Evolutionary conservation across 1,140 invertebrate species (phyloP).

Genomic region (Drosophila arizonae): DNA sequence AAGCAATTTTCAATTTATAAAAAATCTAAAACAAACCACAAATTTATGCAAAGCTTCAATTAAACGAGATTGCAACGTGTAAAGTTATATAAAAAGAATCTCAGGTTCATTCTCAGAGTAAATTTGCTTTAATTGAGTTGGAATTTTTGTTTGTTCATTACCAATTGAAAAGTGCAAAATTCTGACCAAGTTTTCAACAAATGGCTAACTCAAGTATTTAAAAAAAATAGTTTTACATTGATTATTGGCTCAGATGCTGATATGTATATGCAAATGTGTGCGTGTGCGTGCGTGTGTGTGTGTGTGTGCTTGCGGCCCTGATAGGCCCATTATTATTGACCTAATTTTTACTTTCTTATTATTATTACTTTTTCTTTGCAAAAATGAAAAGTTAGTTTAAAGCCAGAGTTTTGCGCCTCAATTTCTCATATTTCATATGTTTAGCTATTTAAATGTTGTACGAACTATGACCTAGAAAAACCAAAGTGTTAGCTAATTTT

Average conservation of each 20-base stretch:
- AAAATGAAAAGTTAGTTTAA: background rate
- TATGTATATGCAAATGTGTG: background rate
- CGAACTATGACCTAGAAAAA: conserved; percentile 18
- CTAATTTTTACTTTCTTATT: conserved; percentile 65
- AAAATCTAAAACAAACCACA: conserved; percentile 3
- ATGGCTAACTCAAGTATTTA: background rate
- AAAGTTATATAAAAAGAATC: conserved; percentile 53
- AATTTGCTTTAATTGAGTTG: too few relatives aligned
- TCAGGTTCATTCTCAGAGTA: conserved; percentile 17
- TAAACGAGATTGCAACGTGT: conserved; percentile 37
- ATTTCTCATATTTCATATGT: too few relatives aligned
- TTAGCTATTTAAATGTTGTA: conserved; percentile 38
- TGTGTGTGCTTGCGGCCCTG: conserved; percentile 11
- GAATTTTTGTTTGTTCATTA: conserved; percentile 37
- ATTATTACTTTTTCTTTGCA: conserved; percentile 14
- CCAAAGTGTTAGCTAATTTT: conserved; percentile 69
- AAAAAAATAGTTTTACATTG: background rate
- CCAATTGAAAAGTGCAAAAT: conserved; percentile 59
- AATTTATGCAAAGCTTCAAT: conserved; percentile 25
- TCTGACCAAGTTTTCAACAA: background rate
- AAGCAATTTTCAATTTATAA: conserved; percentile 46
- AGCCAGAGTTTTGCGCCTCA: too few relatives aligned
- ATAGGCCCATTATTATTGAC: conserved; percentile 69
- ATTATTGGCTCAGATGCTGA: conserved; percentile 18
- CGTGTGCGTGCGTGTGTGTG: background rate